A percentile compares a stretch with the other conserved stretches of the same genome.
These are phyloP conservation scores for Cottus gobio DNA, from an alignment of 2,113 vertebrate species.

Conservation along the genomic window DNA sequence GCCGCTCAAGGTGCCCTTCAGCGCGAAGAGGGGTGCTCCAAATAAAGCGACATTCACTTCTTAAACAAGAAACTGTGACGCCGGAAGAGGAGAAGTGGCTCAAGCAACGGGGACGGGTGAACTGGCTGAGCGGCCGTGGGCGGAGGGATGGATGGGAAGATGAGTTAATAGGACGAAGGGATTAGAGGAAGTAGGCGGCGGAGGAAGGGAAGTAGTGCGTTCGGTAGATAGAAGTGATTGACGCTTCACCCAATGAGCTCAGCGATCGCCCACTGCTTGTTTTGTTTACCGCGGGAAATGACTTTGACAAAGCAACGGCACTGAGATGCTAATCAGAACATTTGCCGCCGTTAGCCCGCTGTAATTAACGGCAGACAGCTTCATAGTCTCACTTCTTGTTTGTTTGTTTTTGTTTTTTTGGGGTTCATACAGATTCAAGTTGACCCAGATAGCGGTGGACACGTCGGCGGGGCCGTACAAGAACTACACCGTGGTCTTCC, in stretches of 20 bases:
- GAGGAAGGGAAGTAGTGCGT: constrained; percentile 37
- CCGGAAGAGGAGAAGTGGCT: too few relatives aligned
- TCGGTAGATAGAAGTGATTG: constrained; percentile 50
- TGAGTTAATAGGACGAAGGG: constrained; percentile 48
- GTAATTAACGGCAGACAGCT: not conserved
- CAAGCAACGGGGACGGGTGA: too few relatives aligned
- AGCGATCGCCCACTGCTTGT: constrained; percentile 48
- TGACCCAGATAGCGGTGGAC: constrained; percentile 92
- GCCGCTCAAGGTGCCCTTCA: constrained; percentile 69
- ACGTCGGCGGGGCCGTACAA: constrained; percentile 84
- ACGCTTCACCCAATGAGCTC: constrained; percentile 59
- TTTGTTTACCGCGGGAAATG: constrained; percentile 42
- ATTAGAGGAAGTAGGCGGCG: constrained; percentile 57
- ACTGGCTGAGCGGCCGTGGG: too few relatives aligned
- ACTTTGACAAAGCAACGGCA: constrained; percentile 27
- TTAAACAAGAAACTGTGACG: too few relatives aligned
- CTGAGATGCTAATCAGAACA: constrained; percentile 14
- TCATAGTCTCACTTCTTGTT: not conserved
- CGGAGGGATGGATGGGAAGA: constrained; percentile 12
- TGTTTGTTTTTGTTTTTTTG: too few relatives aligned
- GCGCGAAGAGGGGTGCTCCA: not conserved
- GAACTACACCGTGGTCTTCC: constrained; percentile 90
- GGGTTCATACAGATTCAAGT: constrained; percentile 79
- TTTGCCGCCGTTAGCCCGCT: not conserved
- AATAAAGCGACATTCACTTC: not conserved